Conservation (phyloP, 1,140 invertebrate species). For the Orussus abietinus region DNA sequence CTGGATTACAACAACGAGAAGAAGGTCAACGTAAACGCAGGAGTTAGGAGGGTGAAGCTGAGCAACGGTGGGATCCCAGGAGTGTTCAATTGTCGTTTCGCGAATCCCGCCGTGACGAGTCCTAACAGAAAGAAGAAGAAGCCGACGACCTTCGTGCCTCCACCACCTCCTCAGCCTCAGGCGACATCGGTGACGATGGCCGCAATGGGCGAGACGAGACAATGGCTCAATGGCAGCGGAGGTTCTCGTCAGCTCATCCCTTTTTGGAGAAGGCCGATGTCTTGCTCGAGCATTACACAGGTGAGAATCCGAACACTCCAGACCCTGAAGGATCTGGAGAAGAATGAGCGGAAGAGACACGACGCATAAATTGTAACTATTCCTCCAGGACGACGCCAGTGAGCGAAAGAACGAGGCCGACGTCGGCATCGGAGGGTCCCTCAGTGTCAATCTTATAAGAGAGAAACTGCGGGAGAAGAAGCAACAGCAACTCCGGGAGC, state of each 20-base stretch:
- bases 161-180: conserved; percentile 57
- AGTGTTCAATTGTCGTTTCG: conserved; percentile 84
- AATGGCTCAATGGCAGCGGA: conserved; percentile 35
- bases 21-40: conserved; percentile 31
- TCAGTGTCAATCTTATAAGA: conserved; percentile 72
- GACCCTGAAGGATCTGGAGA: too few species aligned
- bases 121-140: conserved; percentile 84
- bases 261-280: conserved; percentile 76
- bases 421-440: conserved; percentile 66
- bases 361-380: too few species aligned
- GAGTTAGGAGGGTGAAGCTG: conserved; percentile 40
- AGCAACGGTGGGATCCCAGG: conserved; percentile 67
- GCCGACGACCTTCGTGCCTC: conserved; percentile 79
- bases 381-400: conserved; percentile 51
- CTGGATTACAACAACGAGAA: conserved; percentile 37
- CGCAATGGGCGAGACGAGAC: conserved; percentile 34
- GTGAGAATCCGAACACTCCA: conserved; percentile 19
- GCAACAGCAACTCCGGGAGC: conserved; percentile 78
- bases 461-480: conserved; percentile 86
- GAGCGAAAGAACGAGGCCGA: conserved; percentile 60
- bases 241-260: conserved; percentile 56
- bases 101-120: conserved; percentile 62
- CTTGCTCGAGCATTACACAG: conserved; percentile 50
- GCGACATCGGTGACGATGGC: conserved; percentile 23
- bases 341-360: too few species aligned